Evolutionary conservation across 1,140 invertebrate species (phyloP).

Genomic region (Heterodera carotae): DNA sequence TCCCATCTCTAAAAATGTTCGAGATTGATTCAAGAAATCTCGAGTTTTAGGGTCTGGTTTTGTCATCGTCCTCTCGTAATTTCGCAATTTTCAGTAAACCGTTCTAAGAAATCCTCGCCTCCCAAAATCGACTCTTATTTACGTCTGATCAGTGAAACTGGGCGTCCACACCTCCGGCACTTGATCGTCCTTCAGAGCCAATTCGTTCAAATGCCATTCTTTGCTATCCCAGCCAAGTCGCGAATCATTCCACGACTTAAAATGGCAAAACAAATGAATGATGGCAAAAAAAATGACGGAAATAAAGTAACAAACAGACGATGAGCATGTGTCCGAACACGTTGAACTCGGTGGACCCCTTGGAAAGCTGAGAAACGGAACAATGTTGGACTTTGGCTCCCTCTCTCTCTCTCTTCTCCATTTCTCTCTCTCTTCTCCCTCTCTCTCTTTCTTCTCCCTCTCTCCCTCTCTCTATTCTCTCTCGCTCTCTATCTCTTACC

Average conservation of each 20-base stretch:
- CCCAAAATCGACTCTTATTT: too few species aligned
- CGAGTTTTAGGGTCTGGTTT: too few species aligned
- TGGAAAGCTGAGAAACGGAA: constrained; percentile 37
- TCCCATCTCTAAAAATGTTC: too few species aligned
- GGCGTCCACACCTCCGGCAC: constrained; percentile 59
- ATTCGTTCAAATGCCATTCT: constrained; percentile 51
- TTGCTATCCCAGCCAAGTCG: constrained; percentile 54
- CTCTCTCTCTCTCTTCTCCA: neutral
- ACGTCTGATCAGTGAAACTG: constrained; percentile 54
- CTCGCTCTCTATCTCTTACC: constrained; percentile 27
- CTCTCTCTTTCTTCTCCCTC: too few species aligned
- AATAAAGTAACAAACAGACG: constrained; percentile 37
- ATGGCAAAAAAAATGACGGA: neutral
- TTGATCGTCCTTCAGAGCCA: constrained; percentile 49
- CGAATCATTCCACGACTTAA: constrained; percentile 59
- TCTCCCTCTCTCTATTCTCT: neutral
- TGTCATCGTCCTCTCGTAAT: too few species aligned
- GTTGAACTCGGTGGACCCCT: constrained; percentile 57
- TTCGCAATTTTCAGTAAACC: too few species aligned
- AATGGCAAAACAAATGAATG: neutral
- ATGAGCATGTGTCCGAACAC: constrained; percentile 57
- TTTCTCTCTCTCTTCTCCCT: too few species aligned
- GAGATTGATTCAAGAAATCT: too few species aligned
- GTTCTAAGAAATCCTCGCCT: neutral
- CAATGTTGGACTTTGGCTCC: too few species aligned